phyloP scores from a whole-genome alignment of 2,797 vertebrate genomes.

The Lagorchestes hirsutus region DNA sequence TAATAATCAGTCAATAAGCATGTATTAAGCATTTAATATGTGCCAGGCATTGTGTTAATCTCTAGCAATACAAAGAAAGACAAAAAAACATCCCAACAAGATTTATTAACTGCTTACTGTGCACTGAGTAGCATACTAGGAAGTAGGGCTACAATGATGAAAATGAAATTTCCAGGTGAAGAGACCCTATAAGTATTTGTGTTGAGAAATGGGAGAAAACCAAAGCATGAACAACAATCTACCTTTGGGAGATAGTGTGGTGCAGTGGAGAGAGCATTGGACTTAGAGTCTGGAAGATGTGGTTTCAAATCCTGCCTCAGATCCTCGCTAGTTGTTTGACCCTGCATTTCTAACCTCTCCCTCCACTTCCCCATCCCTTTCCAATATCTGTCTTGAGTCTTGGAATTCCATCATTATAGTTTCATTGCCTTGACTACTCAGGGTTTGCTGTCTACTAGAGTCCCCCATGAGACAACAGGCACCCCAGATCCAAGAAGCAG shows the following conservation, averaged over 20 bases:
- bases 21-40: background rate
- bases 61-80: background rate
- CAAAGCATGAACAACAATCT: background rate
- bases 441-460: background rate
- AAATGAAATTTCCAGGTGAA: background rate
- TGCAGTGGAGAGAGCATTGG: background rate
- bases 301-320: background rate
- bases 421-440: background rate
- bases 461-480: background rate
- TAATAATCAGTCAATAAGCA: background rate
- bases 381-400: background rate
- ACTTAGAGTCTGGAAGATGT: background rate
- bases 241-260: background rate
- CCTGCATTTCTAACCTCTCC: background rate
- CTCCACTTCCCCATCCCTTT: rapidly evolving
- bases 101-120: background rate
- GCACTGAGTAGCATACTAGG: background rate
- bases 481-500: background rate
- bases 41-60: background rate
- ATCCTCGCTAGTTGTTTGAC: background rate
- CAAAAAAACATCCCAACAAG: background rate
- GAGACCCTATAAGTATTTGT: background rate
- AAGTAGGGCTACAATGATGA: background rate
- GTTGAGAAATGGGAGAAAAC: background rate
- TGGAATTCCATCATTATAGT: background rate